Percentiles rank a stretch among this genome's conserved stretches.
Conservation (phyloP, 2,113 vertebrate species). For the Ammodytes marinus region DNA sequence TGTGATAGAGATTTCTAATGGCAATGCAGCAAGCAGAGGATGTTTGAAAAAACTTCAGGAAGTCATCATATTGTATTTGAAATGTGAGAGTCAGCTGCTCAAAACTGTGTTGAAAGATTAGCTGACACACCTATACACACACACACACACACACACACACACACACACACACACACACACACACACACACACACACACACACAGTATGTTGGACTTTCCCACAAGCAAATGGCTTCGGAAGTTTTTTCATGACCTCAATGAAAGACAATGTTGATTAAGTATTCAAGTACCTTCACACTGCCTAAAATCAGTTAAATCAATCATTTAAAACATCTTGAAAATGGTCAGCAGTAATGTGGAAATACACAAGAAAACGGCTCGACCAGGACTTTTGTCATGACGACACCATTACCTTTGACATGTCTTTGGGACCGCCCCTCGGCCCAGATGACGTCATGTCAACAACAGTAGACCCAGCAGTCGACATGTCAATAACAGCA, state of each 20-base stretch:
- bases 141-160: too few species aligned
- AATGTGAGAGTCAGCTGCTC: not conserved
- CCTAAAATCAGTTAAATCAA: not conserved
- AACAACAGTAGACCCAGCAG: conserved; percentile 56
- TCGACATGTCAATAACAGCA: conserved; percentile 70
- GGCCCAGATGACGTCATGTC: conserved; percentile 49
- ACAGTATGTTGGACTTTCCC: not conserved
- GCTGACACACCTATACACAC: too few species aligned
- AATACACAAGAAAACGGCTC: conserved; percentile 17
- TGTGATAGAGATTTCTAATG: not conserved
- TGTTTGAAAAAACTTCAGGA: not conserved
- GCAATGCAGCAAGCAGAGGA: not conserved
- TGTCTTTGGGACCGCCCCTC: conserved; percentile 24
- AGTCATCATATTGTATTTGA: not conserved
- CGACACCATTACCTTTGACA: conserved; percentile 51
- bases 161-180: too few species aligned
- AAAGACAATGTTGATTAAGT: not conserved
- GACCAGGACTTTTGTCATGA: not conserved
- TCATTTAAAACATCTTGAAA: not conserved
- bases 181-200: too few species aligned
- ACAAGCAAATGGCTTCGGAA: not conserved
- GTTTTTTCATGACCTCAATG: not conserved
- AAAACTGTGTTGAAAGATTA: not conserved
- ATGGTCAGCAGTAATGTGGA: conserved; percentile 26
- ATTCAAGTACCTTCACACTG: not conserved